Evolutionary conservation across 2,888 invertebrate genomes (phyloP).

Genomic region (Cistogaster globosa): DNA sequence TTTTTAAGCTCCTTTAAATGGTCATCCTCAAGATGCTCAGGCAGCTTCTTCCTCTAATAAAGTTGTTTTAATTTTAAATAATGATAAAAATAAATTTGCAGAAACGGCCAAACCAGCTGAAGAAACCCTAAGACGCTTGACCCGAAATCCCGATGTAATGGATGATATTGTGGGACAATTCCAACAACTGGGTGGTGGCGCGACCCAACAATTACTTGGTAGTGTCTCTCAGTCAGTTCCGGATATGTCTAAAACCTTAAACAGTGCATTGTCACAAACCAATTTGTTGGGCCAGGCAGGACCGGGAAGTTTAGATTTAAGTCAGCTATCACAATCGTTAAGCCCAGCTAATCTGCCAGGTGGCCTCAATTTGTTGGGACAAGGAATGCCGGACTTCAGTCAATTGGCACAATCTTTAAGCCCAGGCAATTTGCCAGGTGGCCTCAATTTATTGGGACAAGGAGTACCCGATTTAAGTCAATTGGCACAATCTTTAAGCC

Average conservation of each 20-base stretch:
- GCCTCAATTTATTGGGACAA: too few species aligned
- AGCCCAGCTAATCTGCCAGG: too few species aligned
- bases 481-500: slow-evolving; percentile 11
- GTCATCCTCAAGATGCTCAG: slow-evolving; percentile 46
- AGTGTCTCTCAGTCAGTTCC: slow-evolving; percentile 9
- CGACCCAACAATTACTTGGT: slow-evolving; percentile 24
- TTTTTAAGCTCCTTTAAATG: slow-evolving; percentile 33
- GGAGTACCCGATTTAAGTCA: too few species aligned
- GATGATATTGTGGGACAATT: slow-evolving; percentile 37
- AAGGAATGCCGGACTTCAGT: too few species aligned
- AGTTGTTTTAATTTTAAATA: slow-evolving; percentile 78
- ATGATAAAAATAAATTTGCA: slow-evolving; percentile 74
- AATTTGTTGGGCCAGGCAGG: too few species aligned
- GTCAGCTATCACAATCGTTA: too few species aligned
- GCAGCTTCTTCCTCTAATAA: slow-evolving; percentile 74
- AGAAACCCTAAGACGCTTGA: slow-evolving; percentile 47
- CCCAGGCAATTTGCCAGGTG: too few species aligned
- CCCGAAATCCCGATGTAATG: slow-evolving; percentile 55
- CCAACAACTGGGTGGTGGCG: slow-evolving; percentile 11
- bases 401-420: too few species aligned
- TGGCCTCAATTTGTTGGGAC: too few species aligned
- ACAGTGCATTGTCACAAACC: too few species aligned
- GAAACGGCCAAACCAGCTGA: slow-evolving; percentile 52
- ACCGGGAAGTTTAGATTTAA: too few species aligned
- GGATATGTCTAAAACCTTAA: too few species aligned